Percentiles rank a stretch among this genome's conserved stretches.
phyloP scores from a whole-genome alignment of 1,140 invertebrate species.

The Eupeodes corollae region DNA sequence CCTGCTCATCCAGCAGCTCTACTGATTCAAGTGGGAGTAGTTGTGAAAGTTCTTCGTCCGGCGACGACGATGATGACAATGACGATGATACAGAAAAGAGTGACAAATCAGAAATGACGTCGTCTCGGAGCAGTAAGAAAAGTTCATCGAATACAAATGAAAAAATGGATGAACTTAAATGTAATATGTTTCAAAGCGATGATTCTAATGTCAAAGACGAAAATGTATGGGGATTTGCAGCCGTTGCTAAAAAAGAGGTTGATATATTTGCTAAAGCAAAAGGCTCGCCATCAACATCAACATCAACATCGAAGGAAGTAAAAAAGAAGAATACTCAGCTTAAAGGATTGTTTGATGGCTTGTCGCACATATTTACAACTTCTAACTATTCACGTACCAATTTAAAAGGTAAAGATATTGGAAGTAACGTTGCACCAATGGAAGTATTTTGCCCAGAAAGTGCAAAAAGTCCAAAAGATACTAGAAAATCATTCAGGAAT shows the following conservation, averaged over 20 bases:
- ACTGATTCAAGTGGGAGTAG: constrained; percentile 32
- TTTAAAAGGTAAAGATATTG: background rate
- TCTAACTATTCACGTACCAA: constrained; percentile 45
- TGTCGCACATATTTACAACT: constrained; percentile 71
- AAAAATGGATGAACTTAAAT: background rate
- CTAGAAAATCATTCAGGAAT: constrained; percentile 36
- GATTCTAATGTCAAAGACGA: constrained; percentile 37
- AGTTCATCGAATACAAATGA: constrained; percentile 10
- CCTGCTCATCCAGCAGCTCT: constrained; percentile 39
- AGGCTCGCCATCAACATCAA: too few relatives aligned
- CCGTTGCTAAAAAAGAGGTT: constrained; percentile 46
- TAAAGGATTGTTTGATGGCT: constrained; percentile 68
- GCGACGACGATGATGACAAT: constrained; percentile 20
- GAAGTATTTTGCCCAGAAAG: background rate
- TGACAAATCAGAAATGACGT: constrained; percentile 7
- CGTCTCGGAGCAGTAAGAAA: background rate
- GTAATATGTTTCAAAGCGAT: background rate
- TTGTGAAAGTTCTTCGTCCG: constrained; percentile 32
- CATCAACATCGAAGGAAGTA: background rate
- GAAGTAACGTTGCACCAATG: background rate
- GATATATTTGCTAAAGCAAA: constrained; percentile 26
- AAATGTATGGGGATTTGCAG: constrained; percentile 65
- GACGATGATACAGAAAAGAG: constrained; percentile 29
- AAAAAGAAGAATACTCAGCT: constrained; percentile 39
- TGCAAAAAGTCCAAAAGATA: constrained; percentile 35